Evolutionary conservation across 2,888 invertebrate species (phyloP).

Genomic region (Eupithecia centaureata): DNA sequence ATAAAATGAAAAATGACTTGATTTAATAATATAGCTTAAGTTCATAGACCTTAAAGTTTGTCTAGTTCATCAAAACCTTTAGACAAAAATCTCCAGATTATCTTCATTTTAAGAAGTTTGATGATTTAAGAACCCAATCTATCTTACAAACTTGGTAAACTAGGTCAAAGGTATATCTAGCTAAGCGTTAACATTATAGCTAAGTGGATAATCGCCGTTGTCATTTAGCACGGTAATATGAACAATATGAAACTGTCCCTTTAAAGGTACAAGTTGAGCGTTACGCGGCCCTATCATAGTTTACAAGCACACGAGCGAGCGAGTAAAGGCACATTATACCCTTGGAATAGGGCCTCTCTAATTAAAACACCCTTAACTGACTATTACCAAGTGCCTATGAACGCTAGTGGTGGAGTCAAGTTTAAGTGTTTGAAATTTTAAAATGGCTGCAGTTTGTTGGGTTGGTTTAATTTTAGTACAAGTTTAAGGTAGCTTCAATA

Average conservation of each 20-base stretch:
- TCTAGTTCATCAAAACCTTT: not conserved
- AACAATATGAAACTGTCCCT: slow-evolving; percentile 59
- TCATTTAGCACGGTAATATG: slow-evolving; percentile 63
- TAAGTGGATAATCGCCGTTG: slow-evolving; percentile 56
- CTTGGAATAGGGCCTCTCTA: slow-evolving; percentile 75
- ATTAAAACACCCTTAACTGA: slow-evolving; percentile 81
- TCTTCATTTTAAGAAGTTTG: not conserved
- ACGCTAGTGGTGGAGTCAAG: slow-evolving; percentile 52
- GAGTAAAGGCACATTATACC: slow-evolving; percentile 77
- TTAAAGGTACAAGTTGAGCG: slow-evolving; percentile 57
- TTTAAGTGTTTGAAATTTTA: slow-evolving; percentile 30
- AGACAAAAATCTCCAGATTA: not conserved
- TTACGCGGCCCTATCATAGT: slow-evolving; percentile 68
- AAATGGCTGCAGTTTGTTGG: slow-evolving; percentile 19
- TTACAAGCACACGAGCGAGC: slow-evolving; percentile 70
- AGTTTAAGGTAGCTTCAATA: not conserved
- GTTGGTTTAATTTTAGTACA: slow-evolving; percentile 8
- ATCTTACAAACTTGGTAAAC: slow-evolving; percentile 6
- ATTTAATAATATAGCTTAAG: slow-evolving; percentile 5
- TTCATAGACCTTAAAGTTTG: not conserved
- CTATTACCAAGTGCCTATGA: slow-evolving; percentile 70
- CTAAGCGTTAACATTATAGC: slow-evolving; percentile 52
- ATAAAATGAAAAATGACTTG: slow-evolving; percentile 40
- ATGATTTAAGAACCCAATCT: not conserved
- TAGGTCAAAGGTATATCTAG: slow-evolving; percentile 21